Evolutionary conservation across 2,888 invertebrate species (phyloP).

Genomic region (Deladenus siricidicola): DNA sequence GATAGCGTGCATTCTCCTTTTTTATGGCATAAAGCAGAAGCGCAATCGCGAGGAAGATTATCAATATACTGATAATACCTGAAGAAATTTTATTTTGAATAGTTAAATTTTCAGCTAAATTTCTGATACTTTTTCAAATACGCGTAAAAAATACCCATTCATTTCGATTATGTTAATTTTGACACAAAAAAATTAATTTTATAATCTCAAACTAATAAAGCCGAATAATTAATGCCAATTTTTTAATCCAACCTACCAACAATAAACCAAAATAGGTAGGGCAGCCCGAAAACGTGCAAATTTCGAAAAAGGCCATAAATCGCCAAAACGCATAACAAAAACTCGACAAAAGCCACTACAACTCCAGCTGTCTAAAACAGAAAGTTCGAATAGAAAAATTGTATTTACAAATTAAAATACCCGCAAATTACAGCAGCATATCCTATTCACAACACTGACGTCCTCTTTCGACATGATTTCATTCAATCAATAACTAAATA

Average conservation of each 20-base stretch:
- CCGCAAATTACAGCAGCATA: conserved; percentile 32
- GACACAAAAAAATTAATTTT: no score
- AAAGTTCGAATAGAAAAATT: background rate
- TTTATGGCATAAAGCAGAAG: conserved; percentile 49
- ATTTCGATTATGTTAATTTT: no score
- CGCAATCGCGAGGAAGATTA: conserved; percentile 48
- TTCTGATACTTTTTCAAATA: background rate
- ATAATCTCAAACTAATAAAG: background rate
- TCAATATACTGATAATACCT: conserved; percentile 45
- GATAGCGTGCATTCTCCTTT: conserved; percentile 45
- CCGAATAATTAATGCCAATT: background rate
- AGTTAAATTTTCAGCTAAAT: background rate
- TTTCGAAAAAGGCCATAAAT: conserved; percentile 51
- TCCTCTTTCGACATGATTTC: background rate
- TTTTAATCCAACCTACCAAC: conserved; percentile 31
- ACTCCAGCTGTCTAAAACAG: conserved; percentile 45
- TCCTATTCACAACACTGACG: conserved; percentile 13
- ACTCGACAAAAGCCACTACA: conserved; percentile 49
- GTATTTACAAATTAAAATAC: conserved; percentile 12
- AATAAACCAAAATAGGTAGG: conserved; percentile 50
- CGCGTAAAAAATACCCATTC: background rate
- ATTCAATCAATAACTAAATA: no score
- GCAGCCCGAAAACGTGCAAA: conserved; percentile 47
- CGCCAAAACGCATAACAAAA: conserved; percentile 46
- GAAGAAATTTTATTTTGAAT: conserved; percentile 3